Conservation (phyloP, 2,888 invertebrate genomes). For the Psylliodes chrysocephalus region DNA sequence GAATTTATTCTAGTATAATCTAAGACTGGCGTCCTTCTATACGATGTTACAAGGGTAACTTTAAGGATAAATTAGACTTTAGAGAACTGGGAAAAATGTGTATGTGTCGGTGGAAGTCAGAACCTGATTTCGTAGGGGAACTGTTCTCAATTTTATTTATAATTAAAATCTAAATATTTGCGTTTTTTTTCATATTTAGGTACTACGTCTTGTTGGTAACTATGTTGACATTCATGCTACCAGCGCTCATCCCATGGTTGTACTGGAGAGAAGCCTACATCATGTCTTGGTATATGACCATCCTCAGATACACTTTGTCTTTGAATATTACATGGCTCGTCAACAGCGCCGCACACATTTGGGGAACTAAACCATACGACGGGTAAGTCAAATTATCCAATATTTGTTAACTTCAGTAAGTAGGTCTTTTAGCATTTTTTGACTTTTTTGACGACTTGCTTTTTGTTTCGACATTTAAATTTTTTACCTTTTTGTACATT, state of each 20-base stretch:
- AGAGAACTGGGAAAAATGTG: no score
- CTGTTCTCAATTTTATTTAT: no score
- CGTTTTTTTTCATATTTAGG: conserved; percentile 67
- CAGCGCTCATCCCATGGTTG: conserved; percentile 79
- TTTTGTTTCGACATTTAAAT: no score
- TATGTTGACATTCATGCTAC: conserved; percentile 81
- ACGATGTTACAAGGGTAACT: no score
- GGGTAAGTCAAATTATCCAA: conserved; percentile 68
- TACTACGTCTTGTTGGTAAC: conserved; percentile 82
- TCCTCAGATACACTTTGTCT: conserved; percentile 80
- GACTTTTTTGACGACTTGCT: no score
- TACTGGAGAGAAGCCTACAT: conserved; percentile 72
- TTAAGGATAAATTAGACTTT: no score
- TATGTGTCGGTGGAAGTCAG: no score
- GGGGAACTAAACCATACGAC: conserved; percentile 92
- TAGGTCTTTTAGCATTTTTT: no score
- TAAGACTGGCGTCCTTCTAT: no score
- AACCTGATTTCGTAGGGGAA: no score
- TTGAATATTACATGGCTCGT: conserved; percentile 93
- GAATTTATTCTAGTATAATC: no score
- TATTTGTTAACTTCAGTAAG: not conserved
- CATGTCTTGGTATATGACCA: conserved; percentile 80
- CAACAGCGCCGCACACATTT: conserved; percentile 93
- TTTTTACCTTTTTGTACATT: not conserved
- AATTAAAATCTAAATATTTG: no score